Conservation (phyloP, 2,888 invertebrate genomes). For the Ennomos quercinarius region DNA sequence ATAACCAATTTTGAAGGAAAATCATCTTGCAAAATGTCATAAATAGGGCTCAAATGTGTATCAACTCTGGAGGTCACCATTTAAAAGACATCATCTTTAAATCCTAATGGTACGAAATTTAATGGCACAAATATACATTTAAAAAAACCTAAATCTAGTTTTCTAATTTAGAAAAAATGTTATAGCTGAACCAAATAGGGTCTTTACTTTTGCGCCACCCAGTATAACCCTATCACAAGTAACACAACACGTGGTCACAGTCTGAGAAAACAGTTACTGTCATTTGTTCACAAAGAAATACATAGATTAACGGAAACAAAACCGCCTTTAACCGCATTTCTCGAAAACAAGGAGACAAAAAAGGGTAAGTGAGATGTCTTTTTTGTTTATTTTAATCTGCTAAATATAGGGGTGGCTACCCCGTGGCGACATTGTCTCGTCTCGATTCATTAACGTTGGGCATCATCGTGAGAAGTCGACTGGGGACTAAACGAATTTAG, state of each 20-base stretch:
- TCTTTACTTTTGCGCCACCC: too few relatives aligned
- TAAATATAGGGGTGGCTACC: slow-evolving; percentile 32
- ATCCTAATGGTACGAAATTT: too few relatives aligned
- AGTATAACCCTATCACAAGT: neutral
- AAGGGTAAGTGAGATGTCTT: slow-evolving; percentile 16
- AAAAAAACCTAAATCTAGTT: too few relatives aligned
- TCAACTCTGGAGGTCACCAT: too few relatives aligned
- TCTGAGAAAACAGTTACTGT: slow-evolving; percentile 17
- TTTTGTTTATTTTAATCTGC: slow-evolving; percentile 36
- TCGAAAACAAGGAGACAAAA: slow-evolving; percentile 27
- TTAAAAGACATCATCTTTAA: too few relatives aligned
- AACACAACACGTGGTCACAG: slow-evolving; percentile 33
- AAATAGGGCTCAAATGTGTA: too few relatives aligned
- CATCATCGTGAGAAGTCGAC: slow-evolving; percentile 28
- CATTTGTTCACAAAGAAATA: slow-evolving; percentile 32
- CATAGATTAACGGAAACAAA: slow-evolving; percentile 35
- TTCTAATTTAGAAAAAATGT: too few relatives aligned
- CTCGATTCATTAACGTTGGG: slow-evolving; percentile 21
- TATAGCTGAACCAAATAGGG: too few relatives aligned
- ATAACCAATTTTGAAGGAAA: too few relatives aligned
- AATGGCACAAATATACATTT: too few relatives aligned
- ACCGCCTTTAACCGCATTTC: slow-evolving; percentile 30
- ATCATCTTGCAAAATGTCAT: too few relatives aligned
- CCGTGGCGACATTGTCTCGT: slow-evolving; percentile 31
- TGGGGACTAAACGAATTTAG: slow-evolving; percentile 20